Evolutionary conservation across 2,797 vertebrate species (phyloP), one percentile per base, ranked within the genome.

Genomic region (Harpagifer antarcticus): DNA sequence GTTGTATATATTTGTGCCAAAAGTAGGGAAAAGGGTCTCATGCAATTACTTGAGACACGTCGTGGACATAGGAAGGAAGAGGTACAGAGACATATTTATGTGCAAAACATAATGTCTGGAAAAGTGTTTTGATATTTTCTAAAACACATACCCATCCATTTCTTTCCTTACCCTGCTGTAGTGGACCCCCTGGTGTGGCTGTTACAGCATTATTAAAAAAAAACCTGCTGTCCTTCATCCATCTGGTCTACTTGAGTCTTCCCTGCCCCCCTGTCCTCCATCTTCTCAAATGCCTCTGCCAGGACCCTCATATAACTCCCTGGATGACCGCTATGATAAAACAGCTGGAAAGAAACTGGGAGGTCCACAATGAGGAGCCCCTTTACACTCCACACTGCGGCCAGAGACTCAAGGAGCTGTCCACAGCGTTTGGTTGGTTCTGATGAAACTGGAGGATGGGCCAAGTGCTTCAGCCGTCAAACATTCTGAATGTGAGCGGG

Each of bases 201-300:
- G 72, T 95, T 81, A 94, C 97, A 0, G 33, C 83, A 2, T 12
- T 91, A 17, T 97, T 97, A 85, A 95, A 94, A 81, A 94, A 93
- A 17, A 97, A 97, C 79, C 92, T 99, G 52, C 89, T 99, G 72
- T 93, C 95, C n/a, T 93, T 99, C 86, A 88, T 99, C 53, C 91
- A 95, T 3, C 78, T 93, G 48, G 68, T 94, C 12, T 77, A 66
- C 52, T 78, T 91, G 0, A 1, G n/a, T 3, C 74, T 97, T n/a
- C 95, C 96, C 0, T 61, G 5, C 23, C 53, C 78, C 1, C 37
- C 88, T 42, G 78, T 97, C 2, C 56, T 66, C 1, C 81, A 0
- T 17, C 82, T 98, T 70, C 92, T 98, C 3, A 84, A 79, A 58
- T 94, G 95, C 9, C 54, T 94, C 58, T 37, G 60, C 49, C 83